Conservation (phyloP, 2,113 vertebrate species). For the Hiodon tergisus region DNA sequence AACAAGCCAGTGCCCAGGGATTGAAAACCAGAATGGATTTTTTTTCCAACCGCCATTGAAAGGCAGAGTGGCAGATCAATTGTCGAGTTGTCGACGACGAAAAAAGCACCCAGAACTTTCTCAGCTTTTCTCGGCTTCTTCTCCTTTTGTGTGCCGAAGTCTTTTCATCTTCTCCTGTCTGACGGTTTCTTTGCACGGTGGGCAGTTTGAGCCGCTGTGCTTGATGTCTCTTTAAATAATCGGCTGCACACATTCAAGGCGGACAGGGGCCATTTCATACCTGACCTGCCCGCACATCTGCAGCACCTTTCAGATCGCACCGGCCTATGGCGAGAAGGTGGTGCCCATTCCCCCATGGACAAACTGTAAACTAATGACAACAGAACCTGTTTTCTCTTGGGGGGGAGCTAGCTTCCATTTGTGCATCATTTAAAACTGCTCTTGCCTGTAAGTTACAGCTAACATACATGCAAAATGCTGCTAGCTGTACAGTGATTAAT, state of each 20-base stretch:
- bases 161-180: neutral
- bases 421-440: no score
- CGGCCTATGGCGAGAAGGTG: no score
- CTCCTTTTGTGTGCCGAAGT: neutral
- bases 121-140: neutral
- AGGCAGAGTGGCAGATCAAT: slow-evolving; percentile 10
- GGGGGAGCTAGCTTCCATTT: no score
- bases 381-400: no score
- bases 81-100: neutral
- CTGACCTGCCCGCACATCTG: neutral
- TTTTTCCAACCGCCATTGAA: neutral
- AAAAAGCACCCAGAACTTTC: neutral
- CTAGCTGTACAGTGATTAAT: no score
- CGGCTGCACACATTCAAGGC: neutral
- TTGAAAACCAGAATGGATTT: slow-evolving; percentile 8
- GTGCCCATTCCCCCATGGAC: no score
- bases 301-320: neutral
- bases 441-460: no score
- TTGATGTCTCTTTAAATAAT: slow-evolving; percentile 13
- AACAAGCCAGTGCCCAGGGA: neutral
- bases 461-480: no score
- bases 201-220: neutral
- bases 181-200: neutral
- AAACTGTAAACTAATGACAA: no score
- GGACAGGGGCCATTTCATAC: slow-evolving; percentile 11